Base-by-base conservation (phyloP, 2,113 vertebrate genomes). In the Oncorhynchus mykiss region DNA sequence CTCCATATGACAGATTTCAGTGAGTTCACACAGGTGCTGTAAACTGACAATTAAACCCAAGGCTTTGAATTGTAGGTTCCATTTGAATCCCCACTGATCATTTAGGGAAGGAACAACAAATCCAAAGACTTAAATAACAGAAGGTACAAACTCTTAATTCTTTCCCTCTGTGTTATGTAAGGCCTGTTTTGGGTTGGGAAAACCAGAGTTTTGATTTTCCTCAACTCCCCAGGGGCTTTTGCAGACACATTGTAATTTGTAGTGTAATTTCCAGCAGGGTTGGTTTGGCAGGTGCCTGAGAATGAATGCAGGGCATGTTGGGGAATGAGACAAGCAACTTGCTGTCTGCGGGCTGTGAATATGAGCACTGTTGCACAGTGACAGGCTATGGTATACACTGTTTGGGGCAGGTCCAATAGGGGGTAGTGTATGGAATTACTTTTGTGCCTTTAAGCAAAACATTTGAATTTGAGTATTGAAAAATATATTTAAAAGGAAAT, bases 211-310 rank as follows among this genome's bases (percentile, higher is more conserved):
- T 84, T 84, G 87, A 85, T 91, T 92, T 91, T 88, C 85, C 85
- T 81, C 72, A 6, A 13, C 84, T 92, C 91, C 88, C 85, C 6
- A 73, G 90, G 91, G 92, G 88, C 87, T 90, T 88, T 89, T 79
- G 84, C 82, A 93, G 89, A 91, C 90, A 89, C 88, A 84, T 86
- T 86, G 89, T 91, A 92, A 93, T 94, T 94, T 93, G 92, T 93
- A 91, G 88, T 91, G 90, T 92, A 90, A 92, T 93, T 92, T 93
- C 89, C 90, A 92, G 88, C 82, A 79, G 91, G 88, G 90, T 91
- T 90, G 88, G 87, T 93, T 92, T 90, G 91, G 92, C 92, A 93
- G 92, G 93, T 93, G 92, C 88, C 91, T 90, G 88, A 85, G 87
- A 87, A 82, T 20, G 88, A 84, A 84, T 75, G 86, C 85, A 90